Evolutionary conservation across 2,797 vertebrate species (phyloP).

Genomic region (Argyrosomus regius): DNA sequence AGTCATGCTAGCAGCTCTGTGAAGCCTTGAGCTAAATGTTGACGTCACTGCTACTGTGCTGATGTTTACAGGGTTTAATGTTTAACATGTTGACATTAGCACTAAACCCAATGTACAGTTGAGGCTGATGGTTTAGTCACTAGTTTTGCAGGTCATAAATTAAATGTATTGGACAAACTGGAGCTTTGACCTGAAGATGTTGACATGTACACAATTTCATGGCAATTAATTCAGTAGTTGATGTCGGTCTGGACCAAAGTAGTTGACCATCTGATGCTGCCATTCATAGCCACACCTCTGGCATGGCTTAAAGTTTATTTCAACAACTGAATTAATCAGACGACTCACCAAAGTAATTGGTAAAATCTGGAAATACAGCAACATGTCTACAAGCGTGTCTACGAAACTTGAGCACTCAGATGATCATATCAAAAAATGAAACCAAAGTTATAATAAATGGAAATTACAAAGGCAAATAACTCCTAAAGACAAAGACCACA

Average conservation of each 20-base stretch:
- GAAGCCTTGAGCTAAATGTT: neutral
- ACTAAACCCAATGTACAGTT: neutral
- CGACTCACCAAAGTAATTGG: neutral
- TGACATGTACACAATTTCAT: neutral
- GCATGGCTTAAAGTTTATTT: neutral
- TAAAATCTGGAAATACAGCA: neutral
- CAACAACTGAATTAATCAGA: neutral
- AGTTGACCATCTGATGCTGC: neutral
- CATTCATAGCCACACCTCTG: neutral
- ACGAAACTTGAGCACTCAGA: neutral
- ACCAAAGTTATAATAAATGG: slow-evolving; percentile 6
- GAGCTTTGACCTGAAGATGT: neutral
- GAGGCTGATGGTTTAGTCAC: neutral
- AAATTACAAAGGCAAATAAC: slow-evolving; percentile 13
- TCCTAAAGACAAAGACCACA: slow-evolving; percentile 12
- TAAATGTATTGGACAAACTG: neutral
- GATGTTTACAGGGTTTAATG: neutral
- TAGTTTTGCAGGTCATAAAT: neutral
- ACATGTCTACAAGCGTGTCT: neutral
- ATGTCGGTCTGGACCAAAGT: neutral
- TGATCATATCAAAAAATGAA: slow-evolving; percentile 6
- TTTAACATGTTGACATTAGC: neutral
- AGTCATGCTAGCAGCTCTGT: too few relatives aligned
- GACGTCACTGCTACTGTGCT: neutral
- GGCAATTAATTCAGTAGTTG: neutral